Percentiles rank a stretch among this genome's conserved stretches.
These are phyloP conservation scores for Apamea monoglypha DNA, from an alignment of 2,888 invertebrate genomes.

Conservation along the genomic window DNA sequence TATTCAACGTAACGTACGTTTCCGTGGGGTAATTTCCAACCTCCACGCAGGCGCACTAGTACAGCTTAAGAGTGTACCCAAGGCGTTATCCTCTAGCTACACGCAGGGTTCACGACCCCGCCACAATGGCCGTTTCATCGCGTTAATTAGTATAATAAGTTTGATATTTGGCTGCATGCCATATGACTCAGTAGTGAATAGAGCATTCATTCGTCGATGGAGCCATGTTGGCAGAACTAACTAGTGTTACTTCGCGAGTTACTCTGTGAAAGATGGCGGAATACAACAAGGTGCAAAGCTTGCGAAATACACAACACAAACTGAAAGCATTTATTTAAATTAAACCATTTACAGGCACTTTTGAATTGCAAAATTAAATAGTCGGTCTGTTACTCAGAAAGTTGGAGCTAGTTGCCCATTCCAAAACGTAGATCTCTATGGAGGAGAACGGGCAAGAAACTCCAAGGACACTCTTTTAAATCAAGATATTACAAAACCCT, in stretches of 20 bases:
- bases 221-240: conserved; percentile 31
- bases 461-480: no score
- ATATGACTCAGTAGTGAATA: conserved; percentile 60
- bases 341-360: no score
- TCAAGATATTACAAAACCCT: no score
- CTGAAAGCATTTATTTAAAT: no score
- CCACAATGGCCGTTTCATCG: conserved; percentile 42
- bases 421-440: no score
- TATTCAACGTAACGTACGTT: no score
- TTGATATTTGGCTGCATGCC: conserved; percentile 65
- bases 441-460: no score
- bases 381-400: no score
- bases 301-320: neutral
- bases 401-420: no score
- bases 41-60: neutral
- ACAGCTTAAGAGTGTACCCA: neutral
- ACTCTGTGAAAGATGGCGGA: conserved; percentile 1
- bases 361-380: no score
- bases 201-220: conserved; percentile 47
- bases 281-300: neutral
- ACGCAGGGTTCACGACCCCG: conserved; percentile 46
- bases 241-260: conserved; percentile 24
- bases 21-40: neutral
- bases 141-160: conserved; percentile 67
- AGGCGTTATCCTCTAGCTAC: conserved; percentile 10